A percentile compares a stretch with the other conserved stretches of the same genome.
phyloP scores from a whole-genome alignment of 1,140 invertebrate species.

The Drosophila quadrilineata region DNA sequence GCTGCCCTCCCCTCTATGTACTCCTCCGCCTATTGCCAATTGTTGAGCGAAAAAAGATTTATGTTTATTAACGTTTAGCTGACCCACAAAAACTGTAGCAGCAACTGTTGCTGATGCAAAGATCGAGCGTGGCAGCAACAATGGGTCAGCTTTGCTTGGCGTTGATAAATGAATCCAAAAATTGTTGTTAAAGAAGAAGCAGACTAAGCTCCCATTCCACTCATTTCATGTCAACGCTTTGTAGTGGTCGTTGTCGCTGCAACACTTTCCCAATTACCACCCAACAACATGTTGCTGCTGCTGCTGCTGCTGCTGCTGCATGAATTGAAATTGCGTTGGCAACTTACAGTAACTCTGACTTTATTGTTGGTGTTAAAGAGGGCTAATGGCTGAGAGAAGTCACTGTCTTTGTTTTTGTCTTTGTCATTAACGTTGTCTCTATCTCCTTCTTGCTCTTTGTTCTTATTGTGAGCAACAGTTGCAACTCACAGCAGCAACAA shows the following conservation, averaged over 20 bases:
- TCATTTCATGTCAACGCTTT: neutral
- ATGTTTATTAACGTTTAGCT: constrained; percentile 75
- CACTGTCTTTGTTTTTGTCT: constrained; percentile 46
- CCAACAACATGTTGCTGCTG: constrained; percentile 17
- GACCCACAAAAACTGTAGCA: constrained; percentile 55
- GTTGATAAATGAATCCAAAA: constrained; percentile 60
- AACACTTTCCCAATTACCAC: constrained; percentile 65
- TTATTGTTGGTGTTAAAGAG: constrained; percentile 28
- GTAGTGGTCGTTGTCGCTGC: constrained; percentile 24
- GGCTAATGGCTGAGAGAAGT: constrained; percentile 62
- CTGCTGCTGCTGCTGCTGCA: no score
- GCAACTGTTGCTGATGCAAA: constrained; percentile 37
- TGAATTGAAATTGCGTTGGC: constrained; percentile 32
- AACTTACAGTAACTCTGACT: constrained; percentile 18
- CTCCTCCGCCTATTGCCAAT: constrained; percentile 35
- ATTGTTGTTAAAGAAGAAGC: neutral
- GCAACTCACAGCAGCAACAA: constrained; percentile 33
- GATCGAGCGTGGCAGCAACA: constrained; percentile 57
- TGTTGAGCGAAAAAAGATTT: constrained; percentile 69
- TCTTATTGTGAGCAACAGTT: constrained; percentile 18
- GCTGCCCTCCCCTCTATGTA: neutral
- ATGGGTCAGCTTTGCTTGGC: constrained; percentile 75
- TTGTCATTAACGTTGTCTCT: no score
- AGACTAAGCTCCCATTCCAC: neutral
- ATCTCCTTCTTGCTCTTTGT: no score